A percentile compares a stretch with the other conserved stretches of the same genome.
These are phyloP conservation scores for Hydractinia symbiolongicarpus DNA, from an alignment of 30 jellyfish, hydroid and myxozoan genomes.

Conservation along the genomic window DNA sequence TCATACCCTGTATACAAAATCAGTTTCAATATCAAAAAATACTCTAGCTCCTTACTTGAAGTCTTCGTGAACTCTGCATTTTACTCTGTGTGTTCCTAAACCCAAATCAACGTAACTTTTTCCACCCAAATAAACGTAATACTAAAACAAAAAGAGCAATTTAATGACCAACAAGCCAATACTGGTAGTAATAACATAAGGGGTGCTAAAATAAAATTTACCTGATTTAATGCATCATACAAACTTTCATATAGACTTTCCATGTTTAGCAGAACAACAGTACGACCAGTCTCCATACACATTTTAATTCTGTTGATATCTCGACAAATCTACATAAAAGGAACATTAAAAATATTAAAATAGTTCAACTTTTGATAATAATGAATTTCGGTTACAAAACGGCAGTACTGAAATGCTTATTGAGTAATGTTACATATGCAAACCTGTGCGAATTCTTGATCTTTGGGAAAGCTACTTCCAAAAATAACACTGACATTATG, in stretches of 20 bases:
- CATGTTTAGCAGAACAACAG: slow-evolving; percentile 73
- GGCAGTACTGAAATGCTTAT: no score
- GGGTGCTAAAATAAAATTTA: slow-evolving; percentile 6
- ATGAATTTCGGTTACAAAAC: no score
- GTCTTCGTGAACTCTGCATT: slow-evolving; percentile 78
- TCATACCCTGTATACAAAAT: no score
- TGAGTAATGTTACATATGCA: no score
- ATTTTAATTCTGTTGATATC: slow-evolving; percentile 63
- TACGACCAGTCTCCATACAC: slow-evolving; percentile 78
- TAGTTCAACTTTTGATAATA: not conserved
- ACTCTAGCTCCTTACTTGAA: slow-evolving; percentile 39
- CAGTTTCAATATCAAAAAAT: no score
- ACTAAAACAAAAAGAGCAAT: slow-evolving; percentile 6
- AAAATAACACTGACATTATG: slow-evolving; percentile 48
- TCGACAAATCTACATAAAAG: slow-evolving; percentile 43
- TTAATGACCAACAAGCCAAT: not conserved
- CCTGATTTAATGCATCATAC: slow-evolving; percentile 79
- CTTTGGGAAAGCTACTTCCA: slow-evolving; percentile 77
- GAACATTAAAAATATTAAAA: not conserved
- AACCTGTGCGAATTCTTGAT: slow-evolving; percentile 77
- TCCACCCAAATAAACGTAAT: slow-evolving; percentile 65
- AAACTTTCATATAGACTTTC: slow-evolving; percentile 64
- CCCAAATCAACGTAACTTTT: slow-evolving; percentile 74
- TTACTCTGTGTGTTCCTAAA: slow-evolving; percentile 72
- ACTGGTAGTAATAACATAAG: not conserved